Conservation (phyloP, 2,888 invertebrate genomes). For the Capitulum mitella region DNA sequence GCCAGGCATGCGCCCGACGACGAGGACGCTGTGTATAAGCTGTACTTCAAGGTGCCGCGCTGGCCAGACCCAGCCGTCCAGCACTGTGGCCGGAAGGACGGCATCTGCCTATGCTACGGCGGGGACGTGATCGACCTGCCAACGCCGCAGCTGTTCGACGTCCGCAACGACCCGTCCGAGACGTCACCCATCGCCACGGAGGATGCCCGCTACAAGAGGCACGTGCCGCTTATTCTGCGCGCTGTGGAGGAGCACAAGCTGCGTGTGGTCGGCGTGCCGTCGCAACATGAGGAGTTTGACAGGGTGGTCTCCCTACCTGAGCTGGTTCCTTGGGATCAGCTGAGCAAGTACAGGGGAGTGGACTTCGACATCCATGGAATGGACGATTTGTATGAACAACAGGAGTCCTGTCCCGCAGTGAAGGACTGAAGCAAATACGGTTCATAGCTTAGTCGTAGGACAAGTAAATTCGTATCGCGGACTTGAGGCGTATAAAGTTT, state of each 20-base stretch:
- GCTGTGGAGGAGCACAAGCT: not conserved
- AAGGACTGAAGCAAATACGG: too few species aligned
- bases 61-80: constrained; percentile 30
- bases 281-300: not conserved
- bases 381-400: not conserved
- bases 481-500: too few species aligned
- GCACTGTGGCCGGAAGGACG: constrained; percentile 29
- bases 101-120: constrained; percentile 30
- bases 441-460: too few species aligned
- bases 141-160: constrained; percentile 30
- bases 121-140: constrained; percentile 26
- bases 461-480: too few species aligned
- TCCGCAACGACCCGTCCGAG: constrained; percentile 32
- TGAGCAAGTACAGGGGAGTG: not conserved
- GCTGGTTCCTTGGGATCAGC: not conserved
- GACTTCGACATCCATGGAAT: not conserved
- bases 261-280: not conserved
- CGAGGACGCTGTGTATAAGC: constrained; percentile 31
- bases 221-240: not conserved
- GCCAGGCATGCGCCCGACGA: not conserved
- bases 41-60: constrained; percentile 29
- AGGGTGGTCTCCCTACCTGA: not conserved
- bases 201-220: not conserved
- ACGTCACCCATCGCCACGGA: not conserved
- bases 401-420: too few species aligned